Percentiles rank a stretch among this genome's conserved stretches.
Conservation (phyloP, 2,797 vertebrate genomes). For the Furcifer pardalis region DNA sequence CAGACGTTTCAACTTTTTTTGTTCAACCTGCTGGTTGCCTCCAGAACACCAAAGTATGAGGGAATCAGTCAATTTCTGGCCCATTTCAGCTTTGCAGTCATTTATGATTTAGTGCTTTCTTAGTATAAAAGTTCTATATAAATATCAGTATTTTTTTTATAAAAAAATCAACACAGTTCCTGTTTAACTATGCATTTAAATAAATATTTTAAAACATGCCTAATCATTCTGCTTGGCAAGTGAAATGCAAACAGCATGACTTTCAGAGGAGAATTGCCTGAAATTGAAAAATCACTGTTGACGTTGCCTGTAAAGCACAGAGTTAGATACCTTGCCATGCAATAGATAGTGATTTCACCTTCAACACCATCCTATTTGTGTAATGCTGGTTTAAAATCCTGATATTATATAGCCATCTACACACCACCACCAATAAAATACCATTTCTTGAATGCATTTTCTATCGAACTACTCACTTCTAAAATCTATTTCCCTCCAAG, state of each 20-base stretch:
- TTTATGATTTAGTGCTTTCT: neutral
- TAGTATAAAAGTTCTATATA: neutral
- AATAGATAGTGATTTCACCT: too few relatives aligned
- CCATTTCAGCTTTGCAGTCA: neutral
- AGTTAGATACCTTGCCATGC: too few relatives aligned
- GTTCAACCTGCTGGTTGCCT: neutral
- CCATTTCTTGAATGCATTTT: neutral
- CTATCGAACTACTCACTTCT: neutral
- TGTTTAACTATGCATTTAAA: neutral
- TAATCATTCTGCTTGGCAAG: neutral
- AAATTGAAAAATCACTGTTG: too few relatives aligned
- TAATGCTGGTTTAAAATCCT: too few relatives aligned
- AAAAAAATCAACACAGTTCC: neutral
- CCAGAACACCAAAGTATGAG: neutral
- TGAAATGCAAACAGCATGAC: too few relatives aligned
- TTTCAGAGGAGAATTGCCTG: too few relatives aligned
- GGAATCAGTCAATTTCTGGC: neutral
- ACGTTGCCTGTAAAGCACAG: too few relatives aligned
- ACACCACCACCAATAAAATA: too few relatives aligned
- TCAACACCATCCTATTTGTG: too few relatives aligned
- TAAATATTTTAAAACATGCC: neutral
- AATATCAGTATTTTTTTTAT: neutral
- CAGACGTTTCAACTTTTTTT: neutral
- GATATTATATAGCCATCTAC: too few relatives aligned
- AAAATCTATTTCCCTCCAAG: neutral